A percentile compares a stretch with the other conserved stretches of the same genome.
Conservation (phyloP, 2,113 vertebrate species). For the Gobius niger region DNA sequence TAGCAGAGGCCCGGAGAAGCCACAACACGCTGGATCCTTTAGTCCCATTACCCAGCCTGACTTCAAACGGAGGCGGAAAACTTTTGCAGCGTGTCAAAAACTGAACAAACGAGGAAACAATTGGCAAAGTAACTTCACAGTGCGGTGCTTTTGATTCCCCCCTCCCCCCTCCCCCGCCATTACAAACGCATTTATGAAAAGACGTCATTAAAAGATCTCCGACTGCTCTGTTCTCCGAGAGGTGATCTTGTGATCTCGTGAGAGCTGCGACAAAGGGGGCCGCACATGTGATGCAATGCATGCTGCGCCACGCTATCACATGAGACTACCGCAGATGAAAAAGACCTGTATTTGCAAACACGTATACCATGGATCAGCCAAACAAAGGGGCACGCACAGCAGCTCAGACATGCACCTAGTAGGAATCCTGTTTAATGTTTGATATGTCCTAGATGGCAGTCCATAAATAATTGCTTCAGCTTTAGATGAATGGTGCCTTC, state of each 20-base stretch:
- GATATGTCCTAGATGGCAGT: constrained; percentile 39
- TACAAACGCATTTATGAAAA: constrained; percentile 31
- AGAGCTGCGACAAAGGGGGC: constrained; percentile 28
- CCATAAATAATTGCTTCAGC: constrained; percentile 43
- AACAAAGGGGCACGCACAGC: constrained; percentile 28
- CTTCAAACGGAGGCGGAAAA: constrained; percentile 15
- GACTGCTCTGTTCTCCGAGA: constrained; percentile 28
- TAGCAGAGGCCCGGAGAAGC: constrained; percentile 28
- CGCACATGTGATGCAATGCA: constrained; percentile 28
- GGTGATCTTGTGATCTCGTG: constrained; percentile 20
- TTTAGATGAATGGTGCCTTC: constrained; percentile 33
- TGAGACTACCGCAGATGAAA: constrained; percentile 26
- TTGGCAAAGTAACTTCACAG: constrained; percentile 1
- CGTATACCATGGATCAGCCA: constrained; percentile 24
- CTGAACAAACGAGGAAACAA: constrained; percentile 27
- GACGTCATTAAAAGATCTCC: constrained; percentile 26
- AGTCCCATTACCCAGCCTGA: constrained; percentile 9
- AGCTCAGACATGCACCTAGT: constrained; percentile 33
- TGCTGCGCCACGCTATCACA: constrained; percentile 27
- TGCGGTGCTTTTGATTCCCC: background rate
- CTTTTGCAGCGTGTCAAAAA: constrained; percentile 23
- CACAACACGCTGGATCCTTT: constrained; percentile 26
- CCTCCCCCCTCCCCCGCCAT: too few species aligned
- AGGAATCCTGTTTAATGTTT: constrained; percentile 32
- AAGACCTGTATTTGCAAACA: constrained; percentile 38